Conservation (phyloP, 2,113 vertebrate genomes). For the Takifugu bimaculatus region DNA sequence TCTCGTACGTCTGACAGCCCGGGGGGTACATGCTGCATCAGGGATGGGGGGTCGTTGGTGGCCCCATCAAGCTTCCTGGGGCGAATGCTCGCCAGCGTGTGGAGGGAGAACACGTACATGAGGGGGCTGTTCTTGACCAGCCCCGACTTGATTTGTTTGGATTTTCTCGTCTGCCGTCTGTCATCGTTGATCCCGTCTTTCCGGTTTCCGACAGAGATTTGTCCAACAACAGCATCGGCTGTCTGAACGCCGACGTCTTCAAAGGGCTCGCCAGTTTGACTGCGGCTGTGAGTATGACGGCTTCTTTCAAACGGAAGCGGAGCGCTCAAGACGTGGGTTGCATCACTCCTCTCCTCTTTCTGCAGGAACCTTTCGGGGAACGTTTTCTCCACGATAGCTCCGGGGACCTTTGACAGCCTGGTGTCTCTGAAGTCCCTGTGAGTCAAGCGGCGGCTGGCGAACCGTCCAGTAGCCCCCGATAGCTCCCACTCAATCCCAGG, state of each 20-base stretch:
- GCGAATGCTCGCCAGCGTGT: no score
- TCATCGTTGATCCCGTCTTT: not conserved
- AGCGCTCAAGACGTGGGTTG: not conserved
- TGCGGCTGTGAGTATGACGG: conserved; percentile 85
- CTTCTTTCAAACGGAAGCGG: not conserved
- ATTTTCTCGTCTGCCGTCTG: no score
- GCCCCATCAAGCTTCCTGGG: no score
- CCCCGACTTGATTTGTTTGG: no score
- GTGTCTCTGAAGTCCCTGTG: conserved; percentile 87
- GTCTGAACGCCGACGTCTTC: conserved; percentile 90
- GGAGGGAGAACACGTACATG: no score
- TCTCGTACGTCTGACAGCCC: no score
- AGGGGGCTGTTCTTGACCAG: no score
- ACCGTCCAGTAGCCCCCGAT: no score
- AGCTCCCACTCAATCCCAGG: no score
- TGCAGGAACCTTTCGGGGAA: conserved; percentile 93
- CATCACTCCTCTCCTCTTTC: conserved; percentile 7
- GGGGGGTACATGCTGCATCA: no score
- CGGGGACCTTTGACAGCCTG: conserved; percentile 91
- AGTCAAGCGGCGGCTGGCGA: conserved; percentile 62
- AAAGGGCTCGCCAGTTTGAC: conserved; percentile 86
- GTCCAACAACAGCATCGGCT: conserved; percentile 94
- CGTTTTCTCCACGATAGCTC: conserved; percentile 88
- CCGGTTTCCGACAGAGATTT: conserved; percentile 77
- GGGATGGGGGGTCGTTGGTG: no score